Evolutionary conservation across 2,113 vertebrate genomes (phyloP).

Genomic region (Tringa solitaria): DNA sequence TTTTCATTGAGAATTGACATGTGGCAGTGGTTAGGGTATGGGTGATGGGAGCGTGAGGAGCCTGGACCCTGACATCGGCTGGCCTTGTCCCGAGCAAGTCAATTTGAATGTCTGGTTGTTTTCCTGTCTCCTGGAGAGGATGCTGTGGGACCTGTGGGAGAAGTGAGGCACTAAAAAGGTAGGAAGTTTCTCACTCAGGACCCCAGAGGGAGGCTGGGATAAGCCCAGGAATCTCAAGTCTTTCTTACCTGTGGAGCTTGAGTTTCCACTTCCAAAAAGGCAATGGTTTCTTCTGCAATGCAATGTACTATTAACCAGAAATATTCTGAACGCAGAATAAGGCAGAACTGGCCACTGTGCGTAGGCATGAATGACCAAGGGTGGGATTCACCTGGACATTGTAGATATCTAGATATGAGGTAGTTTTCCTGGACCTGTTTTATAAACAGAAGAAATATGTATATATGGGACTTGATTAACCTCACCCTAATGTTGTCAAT

Average conservation of each 20-base stretch:
- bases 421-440: background rate
- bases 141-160: background rate
- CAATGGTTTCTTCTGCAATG: background rate
- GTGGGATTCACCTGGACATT: background rate
- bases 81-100: background rate
- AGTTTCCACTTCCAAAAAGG: background rate
- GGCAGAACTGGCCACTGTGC: background rate
- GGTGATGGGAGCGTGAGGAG: background rate
- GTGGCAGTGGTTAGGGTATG: background rate
- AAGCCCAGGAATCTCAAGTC: background rate
- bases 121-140: background rate
- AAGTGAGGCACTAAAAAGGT: background rate
- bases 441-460: background rate
- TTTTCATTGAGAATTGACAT: background rate
- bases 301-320: background rate
- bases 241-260: background rate
- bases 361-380: background rate
- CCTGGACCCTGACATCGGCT: background rate
- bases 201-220: background rate
- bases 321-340: background rate
- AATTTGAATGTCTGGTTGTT: background rate
- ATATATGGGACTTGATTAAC: background rate
- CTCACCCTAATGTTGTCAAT: accelerated
- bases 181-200: background rate
- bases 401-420: background rate